Percentiles rank a stretch among this genome's conserved stretches.
Evolutionary conservation across 2,113 vertebrate species (phyloP).

Genomic region (Promerops cafer): DNA sequence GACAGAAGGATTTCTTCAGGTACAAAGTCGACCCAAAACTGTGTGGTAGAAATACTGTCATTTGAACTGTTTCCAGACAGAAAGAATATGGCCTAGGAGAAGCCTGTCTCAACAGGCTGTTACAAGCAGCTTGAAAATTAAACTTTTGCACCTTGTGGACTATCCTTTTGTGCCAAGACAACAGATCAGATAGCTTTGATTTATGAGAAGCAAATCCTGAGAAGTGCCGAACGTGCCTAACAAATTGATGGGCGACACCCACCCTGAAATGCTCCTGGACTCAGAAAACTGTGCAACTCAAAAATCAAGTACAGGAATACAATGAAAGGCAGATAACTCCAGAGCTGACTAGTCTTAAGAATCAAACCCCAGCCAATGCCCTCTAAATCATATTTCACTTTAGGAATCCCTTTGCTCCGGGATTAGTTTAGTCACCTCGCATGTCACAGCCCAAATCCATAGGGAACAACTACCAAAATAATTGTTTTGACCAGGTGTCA

Average conservation of each 20-base stretch:
- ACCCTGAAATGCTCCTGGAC: not conserved
- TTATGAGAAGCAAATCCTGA: not conserved
- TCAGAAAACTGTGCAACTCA: not conserved
- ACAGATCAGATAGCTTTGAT: slow-evolving; percentile 16
- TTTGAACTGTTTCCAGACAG: not conserved
- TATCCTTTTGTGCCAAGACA: not conserved
- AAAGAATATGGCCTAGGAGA: not conserved
- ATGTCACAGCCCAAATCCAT: not conserved
- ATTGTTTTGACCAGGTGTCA: slow-evolving; percentile 61
- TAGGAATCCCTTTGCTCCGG: slow-evolving; percentile 31
- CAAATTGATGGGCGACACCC: not conserved
- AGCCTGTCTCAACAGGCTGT: not conserved
- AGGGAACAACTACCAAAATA: slow-evolving; percentile 39
- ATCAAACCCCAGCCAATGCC: not conserved
- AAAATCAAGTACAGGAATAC: not conserved
- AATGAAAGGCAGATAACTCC: not conserved
- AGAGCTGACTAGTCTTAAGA: not conserved
- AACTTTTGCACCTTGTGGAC: not conserved
- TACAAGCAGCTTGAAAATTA: not conserved
- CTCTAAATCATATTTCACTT: slow-evolving; percentile 38
- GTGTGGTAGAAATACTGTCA: not conserved
- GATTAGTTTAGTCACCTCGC: slow-evolving; percentile 19
- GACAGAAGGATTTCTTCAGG: not conserved
- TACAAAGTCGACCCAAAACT: not conserved
- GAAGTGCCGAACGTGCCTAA: not conserved